Percentiles rank a stretch among this genome's conserved stretches.
Evolutionary conservation across 2,113 vertebrate genomes (phyloP).

Genomic region (mouse (Mus musculus)): GRCm39 chr2:158683501-158684000

Average conservation of each 20-base stretch:
- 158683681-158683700: not conserved
- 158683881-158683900: not conserved
- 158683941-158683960: not conserved
- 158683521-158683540: not conserved
- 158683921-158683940: not conserved
- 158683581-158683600: not conserved
- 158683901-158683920: not conserved
- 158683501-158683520: not conserved
- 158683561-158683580: not conserved
- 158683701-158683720: not conserved
- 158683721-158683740: not conserved
- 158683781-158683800: not conserved
- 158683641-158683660: not conserved
- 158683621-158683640: not conserved
- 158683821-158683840: not conserved
- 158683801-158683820: not conserved
- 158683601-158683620: not conserved
- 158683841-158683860: not conserved
- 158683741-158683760: not conserved
- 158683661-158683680: rapidly evolving
- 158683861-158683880: not conserved
- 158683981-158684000: not conserved
- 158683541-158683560: not conserved
- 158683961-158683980: not conserved
- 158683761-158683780: not conserved